Conservation (phyloP, 2,797 vertebrate genomes). For the Lepilemur septentrionalis region DNA sequence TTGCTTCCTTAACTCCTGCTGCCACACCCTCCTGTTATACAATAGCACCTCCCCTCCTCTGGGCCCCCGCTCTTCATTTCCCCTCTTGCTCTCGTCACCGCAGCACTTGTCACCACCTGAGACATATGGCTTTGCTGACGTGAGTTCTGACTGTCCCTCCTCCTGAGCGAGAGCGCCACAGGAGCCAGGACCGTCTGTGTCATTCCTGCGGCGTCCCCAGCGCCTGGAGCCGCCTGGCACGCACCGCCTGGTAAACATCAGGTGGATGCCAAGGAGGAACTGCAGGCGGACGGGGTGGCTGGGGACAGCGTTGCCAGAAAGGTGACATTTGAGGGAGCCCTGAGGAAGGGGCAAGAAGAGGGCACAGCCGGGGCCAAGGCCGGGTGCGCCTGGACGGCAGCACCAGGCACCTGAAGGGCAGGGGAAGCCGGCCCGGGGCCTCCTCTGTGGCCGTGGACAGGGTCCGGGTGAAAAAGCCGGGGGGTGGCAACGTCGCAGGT, state of each 20-base stretch:
- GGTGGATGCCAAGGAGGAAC: not conserved
- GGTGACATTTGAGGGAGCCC: not conserved
- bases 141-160: not conserved
- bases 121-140: too few relatives aligned
- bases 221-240: not conserved
- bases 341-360: not conserved
- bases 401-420: not conserved
- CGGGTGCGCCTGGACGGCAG: not conserved
- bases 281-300: not conserved
- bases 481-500: not conserved
- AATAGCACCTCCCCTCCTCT: not conserved
- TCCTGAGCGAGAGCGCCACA: too few relatives aligned
- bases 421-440: not conserved
- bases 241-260: not conserved
- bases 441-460: not conserved
- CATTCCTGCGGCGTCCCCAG: not conserved
- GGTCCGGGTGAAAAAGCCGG: not conserved
- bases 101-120: not conserved
- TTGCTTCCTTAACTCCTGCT: not conserved
- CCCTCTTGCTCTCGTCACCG: not conserved
- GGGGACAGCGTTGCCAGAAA: not conserved
- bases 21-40: too few relatives aligned
- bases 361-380: not conserved
- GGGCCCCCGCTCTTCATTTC: accelerated
- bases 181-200: not conserved